Conservation (phyloP, 2,797 vertebrate genomes). For the Eulemur albifrons region DNA sequence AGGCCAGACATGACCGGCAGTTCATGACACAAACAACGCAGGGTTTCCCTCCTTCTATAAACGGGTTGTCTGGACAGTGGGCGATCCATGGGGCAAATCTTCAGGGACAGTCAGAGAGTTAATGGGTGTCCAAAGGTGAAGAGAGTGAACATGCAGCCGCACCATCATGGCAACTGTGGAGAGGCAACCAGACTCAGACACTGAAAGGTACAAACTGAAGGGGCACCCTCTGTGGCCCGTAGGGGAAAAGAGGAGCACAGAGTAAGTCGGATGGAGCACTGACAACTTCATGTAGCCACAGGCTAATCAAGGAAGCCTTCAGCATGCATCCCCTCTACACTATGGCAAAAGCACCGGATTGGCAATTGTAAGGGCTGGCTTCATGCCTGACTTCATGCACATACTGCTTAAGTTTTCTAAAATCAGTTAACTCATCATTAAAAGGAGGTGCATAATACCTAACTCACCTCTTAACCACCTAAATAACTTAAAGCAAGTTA, state of each 20-base stretch:
- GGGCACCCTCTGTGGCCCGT: neutral
- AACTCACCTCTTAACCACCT: neutral
- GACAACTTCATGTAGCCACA: neutral
- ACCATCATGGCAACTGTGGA: slow-evolving; percentile 57
- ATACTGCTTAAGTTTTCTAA: neutral
- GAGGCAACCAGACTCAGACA: neutral
- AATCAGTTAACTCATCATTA: neutral
- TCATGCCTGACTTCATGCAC: neutral
- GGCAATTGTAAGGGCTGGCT: neutral
- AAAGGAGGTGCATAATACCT: neutral
- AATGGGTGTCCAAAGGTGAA: slow-evolving; percentile 52
- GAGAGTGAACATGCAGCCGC: slow-evolving; percentile 18
- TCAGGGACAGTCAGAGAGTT: slow-evolving; percentile 63
- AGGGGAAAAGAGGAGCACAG: neutral
- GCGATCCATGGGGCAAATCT: slow-evolving; percentile 42
- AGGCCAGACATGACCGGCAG: neutral
- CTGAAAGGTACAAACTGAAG: neutral
- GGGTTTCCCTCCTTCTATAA: slow-evolving; percentile 36
- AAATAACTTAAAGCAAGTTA: neutral
- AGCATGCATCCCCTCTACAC: neutral
- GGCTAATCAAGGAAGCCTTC: neutral
- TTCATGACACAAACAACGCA: slow-evolving; percentile 30
- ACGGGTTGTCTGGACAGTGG: neutral
- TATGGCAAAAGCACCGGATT: neutral
- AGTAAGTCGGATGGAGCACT: neutral